phyloP scores from a whole-genome alignment of 2,113 vertebrate species.

The Proterorhinus semilunaris region DNA sequence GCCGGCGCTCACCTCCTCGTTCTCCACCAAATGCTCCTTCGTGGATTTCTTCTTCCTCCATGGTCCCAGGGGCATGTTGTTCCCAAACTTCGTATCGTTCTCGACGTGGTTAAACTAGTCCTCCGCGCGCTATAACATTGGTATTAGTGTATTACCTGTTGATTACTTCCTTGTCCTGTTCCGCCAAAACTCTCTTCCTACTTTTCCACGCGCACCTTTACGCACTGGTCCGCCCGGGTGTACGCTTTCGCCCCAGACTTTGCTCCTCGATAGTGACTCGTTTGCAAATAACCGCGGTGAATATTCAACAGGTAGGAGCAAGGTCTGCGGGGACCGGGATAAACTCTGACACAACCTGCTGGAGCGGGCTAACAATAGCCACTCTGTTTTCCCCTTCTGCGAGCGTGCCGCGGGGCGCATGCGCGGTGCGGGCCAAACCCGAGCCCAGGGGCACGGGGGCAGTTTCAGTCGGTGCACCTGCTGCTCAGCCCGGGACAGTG shows the following conservation, averaged over 20 bases:
- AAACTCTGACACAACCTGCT: conserved; percentile 49
- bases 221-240: conserved; percentile 13
- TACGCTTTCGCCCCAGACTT: neutral
- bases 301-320: conserved; percentile 63
- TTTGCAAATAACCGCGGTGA: conserved; percentile 13
- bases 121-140: conserved; percentile 56
- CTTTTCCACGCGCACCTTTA: conserved; percentile 23
- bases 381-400: conserved; percentile 55
- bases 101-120: conserved; percentile 12
- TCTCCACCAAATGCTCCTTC: conserved; percentile 83
- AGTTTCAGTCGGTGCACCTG: conserved; percentile 54
- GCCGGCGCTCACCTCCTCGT: conserved; percentile 73
- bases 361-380: conserved; percentile 67
- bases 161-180: conserved; percentile 51
- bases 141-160: conserved; percentile 64
- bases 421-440: conserved; percentile 57
- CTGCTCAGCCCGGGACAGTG: conserved; percentile 1
- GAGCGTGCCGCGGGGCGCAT: conserved; percentile 58
- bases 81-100: neutral
- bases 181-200: neutral
- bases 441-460: neutral
- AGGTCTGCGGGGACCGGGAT: conserved; percentile 12
- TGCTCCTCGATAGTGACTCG: conserved; percentile 32
- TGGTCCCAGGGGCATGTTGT: conserved; percentile 86
- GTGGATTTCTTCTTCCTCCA: conserved; percentile 80